Evolutionary conservation across 1,140 invertebrate genomes (phyloP).

Genomic region (Araneus ventricosus): DNA sequence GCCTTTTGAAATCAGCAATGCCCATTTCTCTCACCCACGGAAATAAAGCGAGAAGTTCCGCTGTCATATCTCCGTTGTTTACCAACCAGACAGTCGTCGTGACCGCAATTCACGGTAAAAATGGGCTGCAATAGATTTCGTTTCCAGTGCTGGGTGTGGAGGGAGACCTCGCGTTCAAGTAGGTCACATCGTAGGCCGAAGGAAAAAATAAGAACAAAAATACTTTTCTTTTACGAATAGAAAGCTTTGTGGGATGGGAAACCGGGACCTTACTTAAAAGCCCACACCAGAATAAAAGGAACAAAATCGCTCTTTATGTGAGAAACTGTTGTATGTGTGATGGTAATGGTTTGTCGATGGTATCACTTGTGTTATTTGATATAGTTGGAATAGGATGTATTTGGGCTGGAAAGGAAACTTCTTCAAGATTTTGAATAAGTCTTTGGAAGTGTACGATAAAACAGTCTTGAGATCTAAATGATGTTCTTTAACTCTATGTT

Average conservation of each 20-base stretch:
- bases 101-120: slow-evolving; percentile 21
- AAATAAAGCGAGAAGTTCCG: not conserved
- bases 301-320: not conserved
- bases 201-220: not conserved
- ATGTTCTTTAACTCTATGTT: too few species aligned
- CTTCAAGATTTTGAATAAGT: too few species aligned
- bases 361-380: not conserved
- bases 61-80: not conserved
- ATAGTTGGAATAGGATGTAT: too few species aligned
- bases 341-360: not conserved
- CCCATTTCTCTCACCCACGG: slow-evolving; percentile 4
- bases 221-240: not conserved
- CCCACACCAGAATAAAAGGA: not conserved
- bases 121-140: not conserved
- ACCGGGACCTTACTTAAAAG: not conserved
- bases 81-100: not conserved
- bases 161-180: not conserved
- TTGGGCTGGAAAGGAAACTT: too few species aligned
- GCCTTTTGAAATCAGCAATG: not conserved
- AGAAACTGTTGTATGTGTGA: not conserved
- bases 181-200: slow-evolving; percentile 31
- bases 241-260: not conserved
- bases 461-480: too few species aligned
- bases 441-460: too few species aligned
- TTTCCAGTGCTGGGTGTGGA: not conserved